phyloP scores from a whole-genome alignment of 2,797 vertebrate species.

The Hozukius guyotensis region DNA sequence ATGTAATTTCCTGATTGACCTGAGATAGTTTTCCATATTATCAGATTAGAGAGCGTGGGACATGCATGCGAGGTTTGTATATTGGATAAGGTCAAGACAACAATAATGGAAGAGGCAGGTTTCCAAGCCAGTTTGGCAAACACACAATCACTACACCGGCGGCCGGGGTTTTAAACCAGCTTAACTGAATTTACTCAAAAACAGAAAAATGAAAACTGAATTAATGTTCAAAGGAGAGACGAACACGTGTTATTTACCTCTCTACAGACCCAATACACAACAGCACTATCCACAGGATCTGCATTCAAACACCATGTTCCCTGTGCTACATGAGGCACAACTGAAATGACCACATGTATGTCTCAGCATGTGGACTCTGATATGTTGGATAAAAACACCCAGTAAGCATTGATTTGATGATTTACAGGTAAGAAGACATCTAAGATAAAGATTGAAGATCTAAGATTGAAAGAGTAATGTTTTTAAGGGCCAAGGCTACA shows the following conservation, averaged over 20 bases:
- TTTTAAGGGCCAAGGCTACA: background rate
- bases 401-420: background rate
- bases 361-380: background rate
- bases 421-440: background rate
- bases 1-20: conserved; percentile 68
- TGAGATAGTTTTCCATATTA: conserved; percentile 44
- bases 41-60: conserved; percentile 34
- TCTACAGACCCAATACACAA: background rate
- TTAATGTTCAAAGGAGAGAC: conserved; percentile 22
- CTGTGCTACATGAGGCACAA: background rate
- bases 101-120: conserved; percentile 16
- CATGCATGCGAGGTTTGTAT: conserved; percentile 7
- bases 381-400: background rate
- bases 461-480: background rate
- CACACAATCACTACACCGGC: conserved; percentile 1
- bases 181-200: conserved; percentile 16
- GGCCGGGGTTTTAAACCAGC: conserved; percentile 26
- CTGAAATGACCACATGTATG: background rate
- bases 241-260: conserved; percentile 17
- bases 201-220: conserved; percentile 13
- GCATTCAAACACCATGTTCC: background rate
- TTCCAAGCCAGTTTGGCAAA: conserved; percentile 34
- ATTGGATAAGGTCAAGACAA: conserved; percentile 35
- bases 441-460: background rate
- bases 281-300: background rate